A percentile compares a stretch with the other conserved stretches of the same genome.
Evolutionary conservation across 1,140 invertebrate species (phyloP).

Genomic region (Drosophila takahashii): DNA sequence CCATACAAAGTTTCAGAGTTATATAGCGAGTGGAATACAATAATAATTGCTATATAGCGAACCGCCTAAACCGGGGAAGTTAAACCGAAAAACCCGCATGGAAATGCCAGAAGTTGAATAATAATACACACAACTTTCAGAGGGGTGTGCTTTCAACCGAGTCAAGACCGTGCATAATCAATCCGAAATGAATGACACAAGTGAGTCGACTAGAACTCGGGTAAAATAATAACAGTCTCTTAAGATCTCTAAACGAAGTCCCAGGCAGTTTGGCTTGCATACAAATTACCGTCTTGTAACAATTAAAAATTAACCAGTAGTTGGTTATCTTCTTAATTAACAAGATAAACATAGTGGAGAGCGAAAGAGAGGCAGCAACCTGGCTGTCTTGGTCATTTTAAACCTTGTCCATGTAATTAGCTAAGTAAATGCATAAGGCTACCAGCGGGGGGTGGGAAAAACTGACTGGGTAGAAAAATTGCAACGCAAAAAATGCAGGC

Average conservation of each 20-base stretch:
- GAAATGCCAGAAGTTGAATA: conserved; percentile 52
- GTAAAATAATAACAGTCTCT: conserved; percentile 42
- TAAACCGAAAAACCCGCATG: conserved; percentile 65
- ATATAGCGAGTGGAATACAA: conserved; percentile 32
- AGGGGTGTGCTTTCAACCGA: conserved; percentile 48
- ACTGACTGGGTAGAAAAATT: neutral
- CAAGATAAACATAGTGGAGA: conserved; percentile 59
- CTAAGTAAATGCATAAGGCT: conserved; percentile 29
- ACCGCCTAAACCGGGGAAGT: conserved; percentile 28
- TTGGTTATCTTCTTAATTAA: conserved; percentile 71
- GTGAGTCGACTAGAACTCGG: conserved; percentile 37
- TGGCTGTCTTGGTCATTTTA: conserved; percentile 18
- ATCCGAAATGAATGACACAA: conserved; percentile 55
- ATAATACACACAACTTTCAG: conserved; percentile 2
- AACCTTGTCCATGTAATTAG: conserved; percentile 34
- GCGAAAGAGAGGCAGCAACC: neutral
- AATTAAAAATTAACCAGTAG: conserved; percentile 77
- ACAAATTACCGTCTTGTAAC: conserved; percentile 63
- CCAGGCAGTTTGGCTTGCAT: conserved; percentile 14
- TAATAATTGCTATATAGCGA: conserved; percentile 41
- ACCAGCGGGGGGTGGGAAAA: neutral
- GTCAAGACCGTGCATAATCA: conserved; percentile 74
- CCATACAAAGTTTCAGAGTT: conserved; percentile 17
- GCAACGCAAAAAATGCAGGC: conserved; percentile 38
- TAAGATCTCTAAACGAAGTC: conserved; percentile 16